Conservation (phyloP, 2,888 invertebrate species). For the Athalia circularis region DNA sequence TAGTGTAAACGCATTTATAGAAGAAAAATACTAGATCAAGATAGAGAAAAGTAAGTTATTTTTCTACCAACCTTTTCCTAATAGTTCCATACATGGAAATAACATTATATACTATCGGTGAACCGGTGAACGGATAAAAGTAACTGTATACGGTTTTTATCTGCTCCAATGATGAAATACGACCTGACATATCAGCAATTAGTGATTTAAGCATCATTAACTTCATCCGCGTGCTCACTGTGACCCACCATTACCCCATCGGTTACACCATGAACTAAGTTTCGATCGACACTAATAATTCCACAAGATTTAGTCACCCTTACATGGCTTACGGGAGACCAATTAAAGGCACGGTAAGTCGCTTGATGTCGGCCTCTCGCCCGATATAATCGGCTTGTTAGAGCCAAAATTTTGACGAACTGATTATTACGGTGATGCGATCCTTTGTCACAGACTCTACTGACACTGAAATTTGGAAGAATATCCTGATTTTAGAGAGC, state of each 20-base stretch:
- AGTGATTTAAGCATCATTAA: background rate
- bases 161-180: background rate
- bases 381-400: conserved; percentile 1
- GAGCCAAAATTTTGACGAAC: background rate
- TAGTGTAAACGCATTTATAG: too few species aligned
- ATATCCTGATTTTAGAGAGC: too few species aligned
- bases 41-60: too few species aligned
- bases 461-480: too few species aligned
- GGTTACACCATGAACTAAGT: conserved; percentile 19
- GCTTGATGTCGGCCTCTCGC: background rate
- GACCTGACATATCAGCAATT: background rate
- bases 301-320: background rate
- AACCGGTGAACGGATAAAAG: too few species aligned
- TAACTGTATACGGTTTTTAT: background rate
- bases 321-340: background rate
- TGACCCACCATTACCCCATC: background rate
- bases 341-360: conserved; percentile 16
- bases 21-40: too few species aligned
- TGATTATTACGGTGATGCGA: background rate
- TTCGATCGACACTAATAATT: background rate
- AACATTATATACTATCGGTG: too few species aligned
- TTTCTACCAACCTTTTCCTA: too few species aligned
- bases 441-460: too few species aligned
- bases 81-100: too few species aligned
- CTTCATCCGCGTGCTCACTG: background rate